Conservation (phyloP, 2,113 vertebrate species). For the Hemiprocne comata region DNA sequence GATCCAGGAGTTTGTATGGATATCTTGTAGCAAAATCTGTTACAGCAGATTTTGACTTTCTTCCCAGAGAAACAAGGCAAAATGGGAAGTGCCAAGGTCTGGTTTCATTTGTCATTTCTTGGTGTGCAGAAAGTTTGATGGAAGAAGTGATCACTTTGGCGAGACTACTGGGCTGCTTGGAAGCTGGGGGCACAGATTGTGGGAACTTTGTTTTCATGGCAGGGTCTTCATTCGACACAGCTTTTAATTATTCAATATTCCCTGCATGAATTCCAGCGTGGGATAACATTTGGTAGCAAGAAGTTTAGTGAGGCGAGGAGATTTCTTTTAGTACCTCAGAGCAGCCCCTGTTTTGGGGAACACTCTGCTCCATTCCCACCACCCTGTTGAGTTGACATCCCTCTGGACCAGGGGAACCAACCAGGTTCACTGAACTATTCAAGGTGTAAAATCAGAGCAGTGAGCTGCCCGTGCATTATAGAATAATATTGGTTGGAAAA, state of each 20-base stretch:
- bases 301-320: background rate
- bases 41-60: background rate
- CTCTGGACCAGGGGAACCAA: too few species aligned
- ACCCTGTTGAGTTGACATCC: too few species aligned
- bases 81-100: background rate
- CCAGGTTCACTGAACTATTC: too few species aligned
- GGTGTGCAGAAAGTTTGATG: background rate
- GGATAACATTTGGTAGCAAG: background rate
- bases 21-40: background rate
- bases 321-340: background rate
- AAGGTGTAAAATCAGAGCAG: too few species aligned
- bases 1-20: background rate
- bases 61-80: slow-evolving; percentile 48
- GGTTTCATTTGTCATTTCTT: slow-evolving; percentile 40
- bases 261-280: background rate
- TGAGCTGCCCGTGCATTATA: too few species aligned
- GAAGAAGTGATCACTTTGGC: background rate
- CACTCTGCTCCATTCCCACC: too few species aligned
- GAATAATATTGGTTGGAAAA: too few species aligned
- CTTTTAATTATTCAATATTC: background rate
- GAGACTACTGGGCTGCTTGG: background rate
- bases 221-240: background rate
- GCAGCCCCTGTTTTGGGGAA: too few species aligned
- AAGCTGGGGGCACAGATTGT: background rate
- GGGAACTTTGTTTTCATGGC: background rate